Conservation (phyloP, 2,888 invertebrate genomes). For the Zygaena filipendulae region DNA sequence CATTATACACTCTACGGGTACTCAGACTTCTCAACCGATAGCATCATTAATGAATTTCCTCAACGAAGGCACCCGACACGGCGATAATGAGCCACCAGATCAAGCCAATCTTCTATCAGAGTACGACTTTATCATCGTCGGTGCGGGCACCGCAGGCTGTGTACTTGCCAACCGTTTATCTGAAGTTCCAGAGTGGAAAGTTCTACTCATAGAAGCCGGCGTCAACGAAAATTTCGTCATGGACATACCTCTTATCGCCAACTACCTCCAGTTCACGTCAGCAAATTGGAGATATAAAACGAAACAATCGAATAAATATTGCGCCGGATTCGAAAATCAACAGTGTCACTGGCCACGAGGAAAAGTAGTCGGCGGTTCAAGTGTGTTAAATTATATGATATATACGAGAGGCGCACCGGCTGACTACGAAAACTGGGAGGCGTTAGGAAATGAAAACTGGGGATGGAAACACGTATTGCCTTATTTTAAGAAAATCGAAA, state of each 20-base stretch:
- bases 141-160: conserved; percentile 85
- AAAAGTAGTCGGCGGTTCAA: conserved; percentile 85
- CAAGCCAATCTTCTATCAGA: conserved; percentile 55
- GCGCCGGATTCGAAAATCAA: conserved; percentile 78
- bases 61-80: conserved; percentile 60
- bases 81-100: conserved; percentile 65
- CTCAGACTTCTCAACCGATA: conserved; percentile 42
- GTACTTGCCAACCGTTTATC: conserved; percentile 78
- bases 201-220: conserved; percentile 80
- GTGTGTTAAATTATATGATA: conserved; percentile 84
- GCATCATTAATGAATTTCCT: conserved; percentile 64
- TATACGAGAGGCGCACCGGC: conserved; percentile 76
- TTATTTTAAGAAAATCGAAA: conserved; percentile 84
- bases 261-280: conserved; percentile 75
- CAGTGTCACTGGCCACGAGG: conserved; percentile 85
- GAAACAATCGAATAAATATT: conserved; percentile 77
- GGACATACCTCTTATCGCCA: conserved; percentile 80
- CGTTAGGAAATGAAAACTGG: conserved; percentile 79
- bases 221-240: conserved; percentile 75
- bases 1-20: conserved; percentile 27
- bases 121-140: conserved; percentile 83
- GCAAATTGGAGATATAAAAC: conserved; percentile 87
- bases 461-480: conserved; percentile 76
- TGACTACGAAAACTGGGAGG: conserved; percentile 83
- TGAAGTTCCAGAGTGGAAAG: conserved; percentile 75